These are phyloP conservation scores for Hippocampus comes DNA, from an alignment of 2,113 vertebrate genomes.

Conservation along the genomic window DNA sequence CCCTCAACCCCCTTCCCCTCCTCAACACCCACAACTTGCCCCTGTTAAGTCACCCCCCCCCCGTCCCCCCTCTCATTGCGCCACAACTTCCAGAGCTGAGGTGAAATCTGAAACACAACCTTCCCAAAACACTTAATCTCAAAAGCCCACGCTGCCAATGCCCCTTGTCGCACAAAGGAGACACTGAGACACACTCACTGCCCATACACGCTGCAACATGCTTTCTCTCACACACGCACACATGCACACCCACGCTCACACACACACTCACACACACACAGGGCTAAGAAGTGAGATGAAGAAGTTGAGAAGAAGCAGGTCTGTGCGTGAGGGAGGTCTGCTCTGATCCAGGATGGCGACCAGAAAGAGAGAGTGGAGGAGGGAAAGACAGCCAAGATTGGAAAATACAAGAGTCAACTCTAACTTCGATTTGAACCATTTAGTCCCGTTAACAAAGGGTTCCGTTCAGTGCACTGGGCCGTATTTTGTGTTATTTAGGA, in stretches of 20 bases:
- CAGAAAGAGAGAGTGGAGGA: conserved; percentile 23
- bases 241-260: not conserved
- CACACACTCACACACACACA: not conserved
- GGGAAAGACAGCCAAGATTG: not conserved
- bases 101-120: conserved; percentile 60
- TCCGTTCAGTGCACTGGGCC: not conserved
- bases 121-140: conserved; percentile 71
- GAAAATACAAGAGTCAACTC: not conserved
- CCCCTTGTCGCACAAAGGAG: conserved; percentile 2
- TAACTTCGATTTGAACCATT: not conserved
- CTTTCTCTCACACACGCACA: not conserved
- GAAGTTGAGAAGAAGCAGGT: conserved; percentile 64
- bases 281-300: conserved; percentile 26
- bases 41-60: conserved; percentile 39
- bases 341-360: conserved; percentile 42
- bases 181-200: conserved; percentile 7
- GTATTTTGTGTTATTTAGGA: not conserved
- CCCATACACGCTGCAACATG: conserved; percentile 5
- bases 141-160: conserved; percentile 46
- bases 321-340: conserved; percentile 58
- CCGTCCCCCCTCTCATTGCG: conserved; percentile 5
- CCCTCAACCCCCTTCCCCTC: conserved; percentile 4
- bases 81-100: conserved; percentile 33
- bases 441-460: not conserved
- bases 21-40: conserved; percentile 10